Percentiles rank a stretch among this genome's conserved stretches.
These are phyloP conservation scores for Pomacea canaliculata DNA, from an alignment of 2,888 invertebrate genomes.

Conservation along the genomic window DNA sequence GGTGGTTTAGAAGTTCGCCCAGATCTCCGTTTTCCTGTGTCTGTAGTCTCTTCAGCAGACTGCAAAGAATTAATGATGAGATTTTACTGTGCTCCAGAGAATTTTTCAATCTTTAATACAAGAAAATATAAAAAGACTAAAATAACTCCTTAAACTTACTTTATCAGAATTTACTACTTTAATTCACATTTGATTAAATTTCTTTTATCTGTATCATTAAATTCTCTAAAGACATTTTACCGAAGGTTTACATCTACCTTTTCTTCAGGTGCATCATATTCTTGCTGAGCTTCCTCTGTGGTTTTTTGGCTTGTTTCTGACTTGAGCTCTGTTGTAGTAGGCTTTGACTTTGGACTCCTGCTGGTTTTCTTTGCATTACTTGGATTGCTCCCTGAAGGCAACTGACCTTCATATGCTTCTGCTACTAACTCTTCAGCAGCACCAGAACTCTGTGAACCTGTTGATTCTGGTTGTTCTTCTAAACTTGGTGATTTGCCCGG, in stretches of 20 bases:
- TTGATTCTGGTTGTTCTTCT: too few species aligned
- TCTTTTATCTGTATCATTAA: too few species aligned
- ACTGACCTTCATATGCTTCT: background rate
- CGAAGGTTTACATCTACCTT: background rate
- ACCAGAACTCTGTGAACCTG: background rate
- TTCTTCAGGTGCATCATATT: background rate
- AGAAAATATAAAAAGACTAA: too few species aligned
- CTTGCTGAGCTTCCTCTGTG: too few species aligned
- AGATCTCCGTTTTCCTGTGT: conserved; percentile 15
- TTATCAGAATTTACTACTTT: too few species aligned
- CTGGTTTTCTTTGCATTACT: background rate
- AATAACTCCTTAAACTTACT: too few species aligned
- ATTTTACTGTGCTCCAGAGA: background rate
- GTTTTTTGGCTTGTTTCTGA: too few species aligned
- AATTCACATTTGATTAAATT: too few species aligned
- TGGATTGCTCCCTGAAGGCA: background rate
- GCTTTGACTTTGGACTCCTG: background rate
- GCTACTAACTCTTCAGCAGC: background rate
- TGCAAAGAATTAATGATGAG: background rate
- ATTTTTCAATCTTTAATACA: too few species aligned
- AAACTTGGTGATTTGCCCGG: too few species aligned
- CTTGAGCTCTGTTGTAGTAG: background rate
- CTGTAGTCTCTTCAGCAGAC: conserved; percentile 8
- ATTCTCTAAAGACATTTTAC: too few species aligned
- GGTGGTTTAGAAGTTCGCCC: conserved; percentile 5